Evolutionary conservation across 2,113 vertebrate species (phyloP).

Genomic region (Empidonax alnorum): DNA sequence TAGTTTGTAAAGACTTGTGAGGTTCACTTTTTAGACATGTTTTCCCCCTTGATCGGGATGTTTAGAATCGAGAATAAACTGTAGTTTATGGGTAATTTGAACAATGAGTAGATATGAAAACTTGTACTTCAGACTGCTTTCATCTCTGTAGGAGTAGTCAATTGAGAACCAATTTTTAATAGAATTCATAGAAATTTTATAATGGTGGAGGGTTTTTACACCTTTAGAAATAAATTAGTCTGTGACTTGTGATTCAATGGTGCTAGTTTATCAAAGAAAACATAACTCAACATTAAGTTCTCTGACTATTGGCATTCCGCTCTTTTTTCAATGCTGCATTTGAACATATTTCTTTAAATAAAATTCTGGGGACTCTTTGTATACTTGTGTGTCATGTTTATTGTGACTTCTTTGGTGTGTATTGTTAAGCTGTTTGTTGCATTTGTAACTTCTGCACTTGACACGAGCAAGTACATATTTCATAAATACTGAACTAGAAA

Average conservation of each 20-base stretch:
- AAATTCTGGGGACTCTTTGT: slow-evolving; percentile 64
- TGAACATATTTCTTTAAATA: slow-evolving; percentile 72
- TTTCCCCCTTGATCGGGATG: not conserved
- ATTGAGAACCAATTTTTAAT: slow-evolving; percentile 61
- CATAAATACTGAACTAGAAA: not conserved
- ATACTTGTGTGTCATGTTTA: not conserved
- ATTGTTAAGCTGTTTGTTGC: not conserved
- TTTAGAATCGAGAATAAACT: slow-evolving; percentile 27
- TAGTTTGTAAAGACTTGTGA: slow-evolving; percentile 54
- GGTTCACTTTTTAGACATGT: not conserved
- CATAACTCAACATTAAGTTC: not conserved
- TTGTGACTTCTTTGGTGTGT: not conserved
- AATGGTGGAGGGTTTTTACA: slow-evolving; percentile 60
- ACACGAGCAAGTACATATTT: not conserved
- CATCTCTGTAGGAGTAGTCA: slow-evolving; percentile 41
- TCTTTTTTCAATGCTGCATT: slow-evolving; percentile 57
- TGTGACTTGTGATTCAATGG: slow-evolving; percentile 65
- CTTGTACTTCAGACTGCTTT: slow-evolving; percentile 52
- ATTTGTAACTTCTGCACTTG: not conserved
- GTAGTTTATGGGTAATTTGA: slow-evolving; percentile 44
- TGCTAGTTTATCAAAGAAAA: slow-evolving; percentile 69
- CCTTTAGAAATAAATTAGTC: slow-evolving; percentile 41
- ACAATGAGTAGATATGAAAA: slow-evolving; percentile 21
- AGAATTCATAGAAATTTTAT: slow-evolving; percentile 60
- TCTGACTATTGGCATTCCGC: not conserved